Evolutionary conservation across 2,888 invertebrate genomes (phyloP).

Genomic region (Heliconius hortense): DNA sequence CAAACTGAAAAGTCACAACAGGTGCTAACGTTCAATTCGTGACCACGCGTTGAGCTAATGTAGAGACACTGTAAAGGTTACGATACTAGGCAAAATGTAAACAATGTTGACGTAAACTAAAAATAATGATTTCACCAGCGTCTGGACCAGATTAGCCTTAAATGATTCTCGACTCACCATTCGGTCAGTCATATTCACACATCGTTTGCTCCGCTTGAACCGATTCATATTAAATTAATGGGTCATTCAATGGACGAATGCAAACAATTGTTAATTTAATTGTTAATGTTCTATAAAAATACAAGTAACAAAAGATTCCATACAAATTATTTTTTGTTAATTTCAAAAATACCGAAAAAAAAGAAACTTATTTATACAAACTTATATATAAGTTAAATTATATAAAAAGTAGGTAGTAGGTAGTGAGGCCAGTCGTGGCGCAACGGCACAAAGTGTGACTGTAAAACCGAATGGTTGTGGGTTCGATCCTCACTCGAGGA

Average conservation of each 20-base stretch:
- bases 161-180: slow-evolving; percentile 19
- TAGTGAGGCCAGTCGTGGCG: no score
- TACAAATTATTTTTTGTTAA: not conserved
- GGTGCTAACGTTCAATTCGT: slow-evolving; percentile 38
- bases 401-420: no score
- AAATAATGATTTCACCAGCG: slow-evolving; percentile 37
- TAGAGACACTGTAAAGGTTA: slow-evolving; percentile 13
- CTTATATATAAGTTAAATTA: no score
- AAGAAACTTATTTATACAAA: not conserved
- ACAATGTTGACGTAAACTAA: slow-evolving; percentile 38
- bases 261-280: slow-evolving; percentile 27
- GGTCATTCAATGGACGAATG: slow-evolving; percentile 20
- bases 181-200: slow-evolving; percentile 24
- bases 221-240: slow-evolving; percentile 28
- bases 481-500: no score
- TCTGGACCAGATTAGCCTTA: slow-evolving; percentile 40
- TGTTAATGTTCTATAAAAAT: not conserved
- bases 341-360: not conserved
- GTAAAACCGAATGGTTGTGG: no score
- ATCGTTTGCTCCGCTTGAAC: slow-evolving; percentile 21
- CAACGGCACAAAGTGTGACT: no score
- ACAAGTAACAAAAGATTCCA: not conserved
- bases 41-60: slow-evolving; percentile 35
- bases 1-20: slow-evolving; percentile 30
- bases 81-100: slow-evolving; percentile 33